Evolutionary conservation across 64 coral and sea anemone genomes (phyloP).

Genomic region (Pocillopora damicornis): DNA sequence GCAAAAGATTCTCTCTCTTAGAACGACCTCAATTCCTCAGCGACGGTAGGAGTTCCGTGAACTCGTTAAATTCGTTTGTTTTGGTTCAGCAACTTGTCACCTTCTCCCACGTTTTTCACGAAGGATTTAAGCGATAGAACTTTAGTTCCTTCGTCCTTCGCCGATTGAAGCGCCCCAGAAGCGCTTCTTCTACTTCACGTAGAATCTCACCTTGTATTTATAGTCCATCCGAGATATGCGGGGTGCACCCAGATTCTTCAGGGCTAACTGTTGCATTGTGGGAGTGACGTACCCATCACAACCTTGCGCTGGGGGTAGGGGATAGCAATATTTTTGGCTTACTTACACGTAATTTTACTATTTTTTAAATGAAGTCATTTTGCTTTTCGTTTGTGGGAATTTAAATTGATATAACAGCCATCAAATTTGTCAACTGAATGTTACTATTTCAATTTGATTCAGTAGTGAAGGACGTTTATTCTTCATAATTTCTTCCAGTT

Average conservation of each 20-base stretch:
- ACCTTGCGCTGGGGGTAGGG: slow-evolving; percentile 8
- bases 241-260: slow-evolving; percentile 54
- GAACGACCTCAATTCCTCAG: not conserved
- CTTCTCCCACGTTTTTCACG: not conserved
- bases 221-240: slow-evolving; percentile 49
- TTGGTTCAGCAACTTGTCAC: not conserved
- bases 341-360: not conserved
- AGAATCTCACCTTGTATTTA: slow-evolving; percentile 58
- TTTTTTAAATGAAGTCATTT: not conserved
- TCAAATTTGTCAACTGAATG: too few relatives aligned
- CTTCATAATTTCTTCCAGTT: too few relatives aligned
- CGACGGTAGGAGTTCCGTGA: not conserved
- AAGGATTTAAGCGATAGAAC: not conserved
- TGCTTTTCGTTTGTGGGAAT: not conserved
- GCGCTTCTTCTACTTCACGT: slow-evolving; percentile 48
- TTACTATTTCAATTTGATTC: too few relatives aligned
- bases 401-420: not conserved
- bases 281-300: not conserved
- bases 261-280: slow-evolving; percentile 44
- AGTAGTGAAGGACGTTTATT: too few relatives aligned
- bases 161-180: slow-evolving; percentile 53
- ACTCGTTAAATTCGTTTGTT: not conserved
- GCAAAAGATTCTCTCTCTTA: not conserved
- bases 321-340: not conserved
- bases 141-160: slow-evolving; percentile 21